phyloP scores from a whole-genome alignment of 2,113 vertebrate species.

The Gila orcuttii region DNA sequence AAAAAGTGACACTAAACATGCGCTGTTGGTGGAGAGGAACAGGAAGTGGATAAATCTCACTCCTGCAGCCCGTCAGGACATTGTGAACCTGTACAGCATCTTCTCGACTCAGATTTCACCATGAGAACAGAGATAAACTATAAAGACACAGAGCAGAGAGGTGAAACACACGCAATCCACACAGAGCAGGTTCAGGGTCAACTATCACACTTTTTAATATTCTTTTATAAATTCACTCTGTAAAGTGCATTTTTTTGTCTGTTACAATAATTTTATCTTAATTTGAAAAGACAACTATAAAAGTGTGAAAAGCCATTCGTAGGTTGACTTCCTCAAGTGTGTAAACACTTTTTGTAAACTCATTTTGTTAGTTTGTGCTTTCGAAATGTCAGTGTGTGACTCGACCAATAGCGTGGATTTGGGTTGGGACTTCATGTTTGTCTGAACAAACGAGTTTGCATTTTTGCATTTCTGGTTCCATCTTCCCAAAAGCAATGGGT shows the following conservation, averaged over 20 bases:
- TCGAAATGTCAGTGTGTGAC: neutral
- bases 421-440: neutral
- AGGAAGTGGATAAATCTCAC: constrained; percentile 60
- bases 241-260: neutral
- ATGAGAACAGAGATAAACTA: neutral
- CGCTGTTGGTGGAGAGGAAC: constrained; percentile 44
- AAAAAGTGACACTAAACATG: constrained; percentile 18
- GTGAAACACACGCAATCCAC: neutral
- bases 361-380: neutral
- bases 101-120: constrained; percentile 13
- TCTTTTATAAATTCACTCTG: neutral
- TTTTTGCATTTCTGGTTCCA: no score
- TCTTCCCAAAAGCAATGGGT: neutral
- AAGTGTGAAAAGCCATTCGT: neutral
- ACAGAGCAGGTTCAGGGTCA: neutral
- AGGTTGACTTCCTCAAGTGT: neutral
- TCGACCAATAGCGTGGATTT: neutral
- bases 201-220: neutral
- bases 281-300: neutral
- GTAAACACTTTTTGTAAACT: neutral
- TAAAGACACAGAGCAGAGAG: constrained; percentile 38
- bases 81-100: constrained; percentile 13
- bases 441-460: neutral
- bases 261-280: neutral
- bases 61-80: constrained; percentile 11